Percentiles rank a stretch among this genome's conserved stretches.
Evolutionary conservation across 2,113 vertebrate species (phyloP).

Genomic region (Ascaphus truei): DNA sequence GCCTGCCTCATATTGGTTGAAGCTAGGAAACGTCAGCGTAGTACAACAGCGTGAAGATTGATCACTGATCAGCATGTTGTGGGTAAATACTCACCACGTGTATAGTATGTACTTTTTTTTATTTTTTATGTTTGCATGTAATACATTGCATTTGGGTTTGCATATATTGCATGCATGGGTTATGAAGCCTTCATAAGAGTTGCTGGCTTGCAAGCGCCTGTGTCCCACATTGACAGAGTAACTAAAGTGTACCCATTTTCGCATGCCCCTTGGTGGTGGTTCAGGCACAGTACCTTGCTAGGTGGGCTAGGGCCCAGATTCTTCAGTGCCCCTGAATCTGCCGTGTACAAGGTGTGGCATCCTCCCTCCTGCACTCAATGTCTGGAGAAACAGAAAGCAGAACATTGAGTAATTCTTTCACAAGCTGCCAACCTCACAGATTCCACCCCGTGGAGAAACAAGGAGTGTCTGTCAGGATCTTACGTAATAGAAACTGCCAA

Average conservation of each 20-base stretch:
- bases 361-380: not conserved
- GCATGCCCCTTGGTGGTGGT: not conserved
- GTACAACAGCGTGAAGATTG: too few species aligned
- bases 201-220: too few species aligned
- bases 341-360: not conserved
- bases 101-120: too few species aligned
- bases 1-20: too few species aligned
- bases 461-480: slow-evolving; percentile 49
- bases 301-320: not conserved
- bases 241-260: not conserved
- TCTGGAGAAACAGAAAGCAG: slow-evolving; percentile 18
- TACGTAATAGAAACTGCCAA: slow-evolving; percentile 37
- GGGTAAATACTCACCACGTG: too few species aligned
- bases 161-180: too few species aligned
- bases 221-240: not conserved
- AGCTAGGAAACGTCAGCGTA: too few species aligned
- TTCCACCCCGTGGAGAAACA: slow-evolving; percentile 39
- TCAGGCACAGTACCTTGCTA: not conserved
- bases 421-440: slow-evolving; percentile 13
- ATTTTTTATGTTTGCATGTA: too few species aligned
- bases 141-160: too few species aligned
- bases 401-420: slow-evolving; percentile 18
- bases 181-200: too few species aligned
- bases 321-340: not conserved
- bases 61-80: too few species aligned